phyloP scores from a whole-genome alignment of 2,797 vertebrate species.

The Uromys caudimaculatus region DNA sequence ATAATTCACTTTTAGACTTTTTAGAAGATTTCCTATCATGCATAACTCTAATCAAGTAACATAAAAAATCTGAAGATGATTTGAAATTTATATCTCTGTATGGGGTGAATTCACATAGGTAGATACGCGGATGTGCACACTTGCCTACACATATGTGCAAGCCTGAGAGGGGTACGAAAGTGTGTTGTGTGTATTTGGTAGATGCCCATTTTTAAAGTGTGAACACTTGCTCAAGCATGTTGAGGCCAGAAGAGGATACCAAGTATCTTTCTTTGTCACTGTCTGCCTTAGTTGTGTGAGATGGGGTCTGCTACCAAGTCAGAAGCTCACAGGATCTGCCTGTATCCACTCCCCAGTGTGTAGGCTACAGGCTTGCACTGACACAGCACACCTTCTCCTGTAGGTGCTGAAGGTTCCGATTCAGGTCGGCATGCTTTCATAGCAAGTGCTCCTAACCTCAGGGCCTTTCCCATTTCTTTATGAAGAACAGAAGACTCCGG shows the following conservation, averaged over 20 bases:
- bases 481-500: not conserved
- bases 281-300: not conserved
- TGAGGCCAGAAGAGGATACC: not conserved
- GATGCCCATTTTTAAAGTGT: not conserved
- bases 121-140: too few relatives aligned
- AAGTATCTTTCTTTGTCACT: not conserved
- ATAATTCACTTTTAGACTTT: constrained; percentile 27
- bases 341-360: too few relatives aligned
- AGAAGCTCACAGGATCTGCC: not conserved
- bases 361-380: not conserved
- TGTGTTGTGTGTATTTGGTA: not conserved
- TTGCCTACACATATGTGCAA: too few relatives aligned
- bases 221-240: not conserved
- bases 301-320: not conserved
- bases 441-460: not conserved
- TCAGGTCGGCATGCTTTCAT: not conserved
- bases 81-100: not conserved
- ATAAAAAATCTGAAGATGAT: constrained; percentile 1
- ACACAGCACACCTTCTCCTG: not conserved
- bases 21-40: not conserved
- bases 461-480: not conserved
- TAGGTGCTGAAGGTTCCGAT: not conserved
- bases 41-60: constrained; percentile 27
- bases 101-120: not conserved
- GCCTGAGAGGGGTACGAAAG: not conserved